Base-by-base conservation (phyloP, 2,113 vertebrate genomes). In the Rhizomys pruinosus region DNA sequence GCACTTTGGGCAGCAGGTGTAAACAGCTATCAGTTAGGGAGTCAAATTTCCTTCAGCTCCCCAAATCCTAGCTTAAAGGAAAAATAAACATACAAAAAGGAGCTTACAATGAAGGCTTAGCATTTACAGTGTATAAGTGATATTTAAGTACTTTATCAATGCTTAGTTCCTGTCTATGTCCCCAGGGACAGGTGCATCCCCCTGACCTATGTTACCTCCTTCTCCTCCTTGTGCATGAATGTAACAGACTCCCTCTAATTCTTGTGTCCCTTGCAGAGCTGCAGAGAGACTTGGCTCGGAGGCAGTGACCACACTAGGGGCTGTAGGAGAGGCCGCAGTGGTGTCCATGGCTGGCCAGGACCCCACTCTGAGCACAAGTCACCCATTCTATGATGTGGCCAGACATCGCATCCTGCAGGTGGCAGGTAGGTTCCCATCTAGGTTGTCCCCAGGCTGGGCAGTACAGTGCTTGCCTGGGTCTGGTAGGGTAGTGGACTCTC, bases 351-450 rank as follows among this genome's bases (percentile, higher is more conserved):
- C 90, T 10, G 52, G 0, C 1, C 90, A 91, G 68, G 96, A 97
- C 78, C 89, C 96, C 3, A 90, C 82, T 2, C 94, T 98, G 27
- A 98, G 98, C 86, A 22, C 94, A 1, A 98, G 96, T 39, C 98
- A 99, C 89, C 98, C 99, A 0, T 99, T 98, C 91, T 99, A 99
- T 0, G 99, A 99, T 2, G 98, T 99, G 86, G 99, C 99, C 0
- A 98, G 99, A 42, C 99, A 99, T 0, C 98, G 99, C 52, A 99
- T 99, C 94, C 95, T 99, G 72, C 99, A 99, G 90, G 98, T 99
- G 94, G 98, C 98, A 92, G 99, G 99, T 99, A 94, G 55, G 97
- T 94, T 52, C 59, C 5, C 17, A 3, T 78, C 66, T 0, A 55
- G 34, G 3, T 22, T n/a, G 59, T 74, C 34, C 71, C 71, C 1